phyloP scores from a whole-genome alignment of 35 echinoderm and acorn worm species.

The Eucidaris tribuloides region DNA sequence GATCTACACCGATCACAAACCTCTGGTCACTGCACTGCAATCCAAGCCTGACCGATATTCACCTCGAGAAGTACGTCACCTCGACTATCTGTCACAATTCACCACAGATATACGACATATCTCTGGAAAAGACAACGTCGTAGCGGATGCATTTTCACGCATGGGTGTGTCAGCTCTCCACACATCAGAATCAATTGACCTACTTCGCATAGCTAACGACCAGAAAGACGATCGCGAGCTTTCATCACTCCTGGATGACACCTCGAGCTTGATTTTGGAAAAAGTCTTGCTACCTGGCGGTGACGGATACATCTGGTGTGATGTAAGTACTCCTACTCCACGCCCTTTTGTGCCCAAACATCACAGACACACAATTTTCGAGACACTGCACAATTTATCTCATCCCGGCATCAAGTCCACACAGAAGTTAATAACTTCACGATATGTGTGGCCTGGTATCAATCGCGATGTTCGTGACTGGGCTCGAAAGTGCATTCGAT shows the following conservation, averaged over 20 bases:
- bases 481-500: conserved; percentile 18
- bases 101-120: conserved; percentile 37
- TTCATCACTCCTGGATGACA: neutral
- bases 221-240: conserved; percentile 13
- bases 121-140: conserved; percentile 14
- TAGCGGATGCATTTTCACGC: conserved; percentile 2
- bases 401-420: conserved; percentile 10
- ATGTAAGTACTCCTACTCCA: neutral
- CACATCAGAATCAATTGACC: neutral
- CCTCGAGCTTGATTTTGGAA: neutral
- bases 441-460: conserved; percentile 10
- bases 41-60: conserved; percentile 14
- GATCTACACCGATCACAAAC: conserved; percentile 47
- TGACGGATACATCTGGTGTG: conserved; percentile 5
- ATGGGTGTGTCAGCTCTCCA: neutral
- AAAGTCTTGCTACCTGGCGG: neutral
- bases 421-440: conserved; percentile 2
- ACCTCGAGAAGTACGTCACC: conserved; percentile 22
- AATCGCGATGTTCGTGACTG: conserved; percentile 19
- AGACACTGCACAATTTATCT: conserved; percentile 3
- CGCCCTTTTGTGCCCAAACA: conserved; percentile 26
- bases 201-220: neutral
- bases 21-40: neutral
- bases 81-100: conserved; percentile 26
- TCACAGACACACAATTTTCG: neutral